Base-by-base conservation (phyloP, 2,113 vertebrate genomes). In the Turnix velox region DNA sequence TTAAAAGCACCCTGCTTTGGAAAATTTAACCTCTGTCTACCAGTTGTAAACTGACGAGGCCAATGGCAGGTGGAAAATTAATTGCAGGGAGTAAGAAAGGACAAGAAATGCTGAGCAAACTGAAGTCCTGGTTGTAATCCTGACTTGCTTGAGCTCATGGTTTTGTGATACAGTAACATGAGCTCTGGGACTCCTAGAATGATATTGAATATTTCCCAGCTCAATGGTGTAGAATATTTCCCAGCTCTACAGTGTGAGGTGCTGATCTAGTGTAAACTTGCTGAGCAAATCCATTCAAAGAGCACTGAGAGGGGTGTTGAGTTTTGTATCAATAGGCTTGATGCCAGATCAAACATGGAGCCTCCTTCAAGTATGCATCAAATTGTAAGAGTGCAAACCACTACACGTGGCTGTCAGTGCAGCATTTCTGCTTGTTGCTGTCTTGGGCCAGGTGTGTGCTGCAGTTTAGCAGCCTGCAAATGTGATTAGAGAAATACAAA, bases 261-360 rank as follows among this genome's bases (percentile, higher is more conserved):
- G 31, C 22, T 93, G 30, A 72, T 81, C 23, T 65, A 37, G 13
- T 48, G 10, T 84, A 72, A 94, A 78, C 61, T 88, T 72, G 48
- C n/a, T 67, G 6, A 31, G 87, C 54, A 43, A 16, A 40, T 89
- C 4, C 25, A 22, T 52, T 82, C 24, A 40, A 58, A 75, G 71
- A 87, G 48, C 61, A 25, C 16, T 40, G 65, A 67, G 55, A 6
- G 12, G 2, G n/a, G n/a, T n/a, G n/a, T n/a, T 10, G 3, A 73
- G n/a, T 40, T 90, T 52, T 69, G 6, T 77, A 35, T 93, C 28
- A 22, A 0, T 23, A 71, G 68, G 39, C 59, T 88, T 81, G 90
- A 31, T 89, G 52, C 17, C 61, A 65, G 43, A 45, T 87, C 65
- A 84, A 42, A 51, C 31, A 15, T 40, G 43, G 81, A 75, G 33